Evolutionary conservation across 2,113 vertebrate genomes (phyloP).

Genomic region (Pitta sordida): DNA sequence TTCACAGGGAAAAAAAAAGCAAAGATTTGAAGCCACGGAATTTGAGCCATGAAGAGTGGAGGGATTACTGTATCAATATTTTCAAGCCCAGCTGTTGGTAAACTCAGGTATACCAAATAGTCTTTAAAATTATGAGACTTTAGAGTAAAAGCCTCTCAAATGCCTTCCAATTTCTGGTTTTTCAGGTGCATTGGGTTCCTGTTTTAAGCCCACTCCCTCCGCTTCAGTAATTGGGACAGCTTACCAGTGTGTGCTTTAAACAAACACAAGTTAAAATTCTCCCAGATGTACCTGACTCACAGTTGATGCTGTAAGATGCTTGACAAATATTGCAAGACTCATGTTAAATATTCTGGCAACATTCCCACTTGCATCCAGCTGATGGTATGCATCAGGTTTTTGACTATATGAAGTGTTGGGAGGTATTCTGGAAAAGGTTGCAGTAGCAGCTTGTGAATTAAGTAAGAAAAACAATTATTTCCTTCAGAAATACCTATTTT

Average conservation of each 20-base stretch:
- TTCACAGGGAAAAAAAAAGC: no score
- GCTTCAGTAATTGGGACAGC: neutral
- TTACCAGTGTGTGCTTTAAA: neutral
- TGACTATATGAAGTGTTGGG: neutral
- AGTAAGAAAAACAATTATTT: neutral
- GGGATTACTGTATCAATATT: no score
- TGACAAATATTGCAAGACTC: neutral
- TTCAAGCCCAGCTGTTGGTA: neutral
- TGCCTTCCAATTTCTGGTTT: neutral
- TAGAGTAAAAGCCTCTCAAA: neutral
- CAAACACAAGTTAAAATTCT: neutral
- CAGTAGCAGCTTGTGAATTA: neutral
- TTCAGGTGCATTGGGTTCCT: neutral
- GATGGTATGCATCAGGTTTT: neutral
- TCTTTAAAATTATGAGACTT: neutral
- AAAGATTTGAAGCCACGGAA: no score
- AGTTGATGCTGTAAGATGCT: neutral
- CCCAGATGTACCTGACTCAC: neutral
- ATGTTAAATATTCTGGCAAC: neutral
- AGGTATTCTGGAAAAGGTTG: neutral
- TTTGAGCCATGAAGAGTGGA: no score
- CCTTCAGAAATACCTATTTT: neutral
- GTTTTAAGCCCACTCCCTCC: rapidly evolving
- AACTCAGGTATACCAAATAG: neutral
- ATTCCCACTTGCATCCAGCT: neutral